Evolutionary conservation across 2,113 vertebrate species (phyloP).

Genomic region (Glareola pratincola): DNA sequence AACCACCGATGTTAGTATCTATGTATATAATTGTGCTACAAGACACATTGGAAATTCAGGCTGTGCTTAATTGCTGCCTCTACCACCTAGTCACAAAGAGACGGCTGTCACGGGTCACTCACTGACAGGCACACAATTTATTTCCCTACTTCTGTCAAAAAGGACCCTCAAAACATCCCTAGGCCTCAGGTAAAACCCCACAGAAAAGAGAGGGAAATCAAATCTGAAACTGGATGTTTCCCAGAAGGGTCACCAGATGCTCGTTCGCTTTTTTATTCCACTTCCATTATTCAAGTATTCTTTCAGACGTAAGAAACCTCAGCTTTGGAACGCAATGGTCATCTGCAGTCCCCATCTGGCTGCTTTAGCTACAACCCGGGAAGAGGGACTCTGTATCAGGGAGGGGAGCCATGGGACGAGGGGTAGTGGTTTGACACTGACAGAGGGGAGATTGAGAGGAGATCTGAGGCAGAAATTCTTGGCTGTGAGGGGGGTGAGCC

Average conservation of each 20-base stretch:
- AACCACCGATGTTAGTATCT: background rate
- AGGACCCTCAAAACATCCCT: background rate
- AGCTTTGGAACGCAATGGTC: background rate
- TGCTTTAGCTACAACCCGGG: background rate
- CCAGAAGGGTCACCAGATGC: background rate
- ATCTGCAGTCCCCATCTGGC: background rate
- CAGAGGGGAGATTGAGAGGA: background rate
- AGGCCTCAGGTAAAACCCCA: background rate
- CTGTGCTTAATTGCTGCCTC: background rate
- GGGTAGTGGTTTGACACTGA: background rate
- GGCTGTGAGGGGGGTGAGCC: background rate
- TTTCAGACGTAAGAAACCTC: background rate
- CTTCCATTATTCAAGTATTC: background rate
- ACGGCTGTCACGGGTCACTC: background rate
- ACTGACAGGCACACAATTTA: background rate
- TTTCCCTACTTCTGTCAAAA: background rate
- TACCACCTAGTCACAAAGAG: background rate
- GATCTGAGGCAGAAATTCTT: background rate
- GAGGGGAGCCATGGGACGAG: background rate
- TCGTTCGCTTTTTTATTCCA: background rate
- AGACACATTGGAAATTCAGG: background rate
- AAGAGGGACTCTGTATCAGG: background rate
- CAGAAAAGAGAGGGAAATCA: background rate
- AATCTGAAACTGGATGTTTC: background rate
- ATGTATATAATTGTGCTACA: background rate